Evolutionary conservation across 2,888 invertebrate genomes (phyloP).

Genomic region (Tanypteryx hageni): DNA sequence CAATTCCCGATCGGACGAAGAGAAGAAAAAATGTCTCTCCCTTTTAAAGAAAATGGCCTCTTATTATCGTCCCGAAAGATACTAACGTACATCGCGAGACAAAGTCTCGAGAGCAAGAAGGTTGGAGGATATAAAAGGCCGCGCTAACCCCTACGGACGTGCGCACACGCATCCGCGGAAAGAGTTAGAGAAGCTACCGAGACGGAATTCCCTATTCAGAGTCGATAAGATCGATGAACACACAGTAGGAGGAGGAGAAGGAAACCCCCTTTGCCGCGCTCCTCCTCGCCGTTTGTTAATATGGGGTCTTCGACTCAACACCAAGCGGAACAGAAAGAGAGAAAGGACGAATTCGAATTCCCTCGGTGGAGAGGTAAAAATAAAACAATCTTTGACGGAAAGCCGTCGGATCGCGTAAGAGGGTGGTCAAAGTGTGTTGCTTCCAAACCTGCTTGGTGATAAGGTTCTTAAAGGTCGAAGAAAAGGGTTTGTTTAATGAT

Average conservation of each 20-base stretch:
- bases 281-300: background rate
- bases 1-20: conserved; percentile 33
- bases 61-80: conserved; percentile 52
- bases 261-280: conserved; percentile 33
- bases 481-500: conserved; percentile 10
- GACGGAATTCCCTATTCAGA: conserved; percentile 53
- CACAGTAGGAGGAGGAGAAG: background rate
- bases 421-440: no score
- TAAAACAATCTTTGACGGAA: background rate
- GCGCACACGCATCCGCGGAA: background rate
- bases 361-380: background rate
- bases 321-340: background rate
- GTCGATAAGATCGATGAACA: conserved; percentile 50
- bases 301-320: background rate
- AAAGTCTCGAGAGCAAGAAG: background rate
- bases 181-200: conserved; percentile 4
- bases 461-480: background rate
- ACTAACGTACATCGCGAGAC: conserved; percentile 42
- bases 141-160: conserved; percentile 7
- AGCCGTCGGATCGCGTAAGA: background rate
- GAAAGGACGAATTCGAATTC: background rate
- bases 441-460: background rate
- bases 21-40: conserved; percentile 2
- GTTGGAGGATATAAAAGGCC: conserved; percentile 26
- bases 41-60: conserved; percentile 52